phyloP scores from a whole-genome alignment of 2,888 invertebrate species.

The Crioceris asparagi region DNA sequence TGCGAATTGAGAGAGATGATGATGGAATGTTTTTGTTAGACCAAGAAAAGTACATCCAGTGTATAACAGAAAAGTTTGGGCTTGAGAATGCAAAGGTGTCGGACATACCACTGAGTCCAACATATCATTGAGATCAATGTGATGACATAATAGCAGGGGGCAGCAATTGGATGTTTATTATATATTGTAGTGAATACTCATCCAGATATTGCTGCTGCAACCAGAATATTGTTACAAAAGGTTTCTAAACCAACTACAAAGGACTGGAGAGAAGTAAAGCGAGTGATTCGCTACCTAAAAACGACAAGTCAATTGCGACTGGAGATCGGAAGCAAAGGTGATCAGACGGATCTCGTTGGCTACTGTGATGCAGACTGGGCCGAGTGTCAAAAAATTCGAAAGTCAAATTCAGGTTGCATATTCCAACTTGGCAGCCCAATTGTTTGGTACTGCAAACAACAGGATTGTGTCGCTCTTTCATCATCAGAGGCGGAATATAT shows the following conservation, averaged over 20 bases:
- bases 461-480: conserved; percentile 4
- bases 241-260: conserved; percentile 3
- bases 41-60: too few species aligned
- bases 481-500: background rate
- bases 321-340: conserved; percentile 1
- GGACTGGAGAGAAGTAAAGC: conserved; percentile 4
- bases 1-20: too few species aligned
- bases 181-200: too few species aligned
- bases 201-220: too few species aligned
- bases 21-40: too few species aligned
- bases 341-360: background rate
- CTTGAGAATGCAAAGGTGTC: too few species aligned
- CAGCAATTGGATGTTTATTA: too few species aligned
- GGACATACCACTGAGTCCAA: too few species aligned
- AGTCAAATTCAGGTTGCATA: conserved; percentile 5
- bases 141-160: too few species aligned
- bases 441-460: conserved; percentile 5
- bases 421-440: conserved; percentile 3
- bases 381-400: conserved; percentile 1
- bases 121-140: too few species aligned
- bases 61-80: too few species aligned
- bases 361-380: conserved; percentile 9
- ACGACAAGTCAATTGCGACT: background rate
- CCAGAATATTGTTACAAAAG: too few species aligned
- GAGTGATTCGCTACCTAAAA: conserved; percentile 3